Base-by-base conservation (phyloP, 2,113 vertebrate species). In the Psittacula cyanocephala region DNA sequence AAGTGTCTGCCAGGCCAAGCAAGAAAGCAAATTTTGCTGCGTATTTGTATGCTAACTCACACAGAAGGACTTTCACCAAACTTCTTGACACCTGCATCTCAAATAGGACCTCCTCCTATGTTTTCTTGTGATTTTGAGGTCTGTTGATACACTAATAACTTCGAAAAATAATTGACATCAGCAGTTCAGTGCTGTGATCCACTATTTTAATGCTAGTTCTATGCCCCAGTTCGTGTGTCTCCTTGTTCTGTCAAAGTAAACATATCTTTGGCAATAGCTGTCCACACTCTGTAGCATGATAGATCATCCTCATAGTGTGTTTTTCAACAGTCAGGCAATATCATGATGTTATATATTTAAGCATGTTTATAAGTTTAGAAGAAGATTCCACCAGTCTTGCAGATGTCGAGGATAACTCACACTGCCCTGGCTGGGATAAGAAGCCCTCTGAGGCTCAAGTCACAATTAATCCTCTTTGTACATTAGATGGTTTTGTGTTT, bases 381-480 rank as follows among this genome's bases (percentile, higher is more conserved):
- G 94, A 57, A 74, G 46, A 90, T 96, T 90, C 90, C 60, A 55
- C 53, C 33, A 68, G 68, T 88, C 85, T 77, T 93, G 82, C 89
- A 76, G 88, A 89, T 72, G 92, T 92, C 75, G 89, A 93, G 49
- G 76, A 31, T 62, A 91, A 83, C 68, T 44, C 90, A 63, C 2
- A 0, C 46, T 88, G 88, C 64, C 71, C 64, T 11, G 39, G n/a
- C 60, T 94, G 82, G 75, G 93, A 24, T 52, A 75, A 94, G 72
- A 78, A 96, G 80, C 13, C 63, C 43, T 88, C 76, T 23, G 29
- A 85, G 64, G 60, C 71, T 90, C 3, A 55, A 55, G 44, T 93
- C 64, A 88, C 90, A 78, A 95, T 86, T 95, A 97, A 96, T 96
- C 93, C 76, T 91, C 47, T 94, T 95, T 86, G 88, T 83, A 70